Evolutionary conservation across 2,888 invertebrate species (phyloP), one percentile per base, ranked within the genome.

Genomic region (Drosophila paracracens): DNA sequence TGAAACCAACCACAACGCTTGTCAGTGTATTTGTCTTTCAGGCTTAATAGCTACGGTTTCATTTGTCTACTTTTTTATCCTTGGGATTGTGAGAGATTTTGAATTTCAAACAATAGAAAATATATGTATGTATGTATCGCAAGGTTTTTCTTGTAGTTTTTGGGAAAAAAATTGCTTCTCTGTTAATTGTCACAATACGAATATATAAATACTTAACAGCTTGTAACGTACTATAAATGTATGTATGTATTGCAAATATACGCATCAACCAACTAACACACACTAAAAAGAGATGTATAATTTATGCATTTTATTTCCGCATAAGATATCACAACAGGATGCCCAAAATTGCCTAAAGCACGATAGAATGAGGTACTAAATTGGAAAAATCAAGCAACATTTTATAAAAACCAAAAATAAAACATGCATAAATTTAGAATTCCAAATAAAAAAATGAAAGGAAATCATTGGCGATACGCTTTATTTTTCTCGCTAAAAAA

Each of bases 161-260:
- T 53, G 57, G 57, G 58, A 82, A 78, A 79, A 78, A 85, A 71
- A 85, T 85, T 85, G 89, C 85, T 85, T 85, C 40, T 88, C 58
- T 68, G 66, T 76, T 84, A 87, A 89, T 89, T 88, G 80, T 88
- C 88, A 85, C 85, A 85, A 82, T 85, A 72, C 71, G 70, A 84
- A 88, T 85, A 84, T 78, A 61, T 75, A 82, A 85, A 70, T 85
- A 83, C 74, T 77, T 66, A 85, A 85, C 88, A 85, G 73, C 72
- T 82, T 88, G 84, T 84, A 84, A 84, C 88, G 64, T 63, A 83
- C 79, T 81, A 88, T 72, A 74, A 73, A 73, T 57, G 43, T 57
- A 71, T 56, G 52, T 38, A 56, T 74, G 48, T 81, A 83, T 74
- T 83, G 77, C 83, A 85, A 79, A 75, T 62, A 70, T 76, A 71